A percentile compares a stretch with the other conserved stretches of the same genome.
These are phyloP conservation scores for Seladonia tumulorum DNA, from an alignment of 2,888 invertebrate genomes.

Conservation along the genomic window DNA sequence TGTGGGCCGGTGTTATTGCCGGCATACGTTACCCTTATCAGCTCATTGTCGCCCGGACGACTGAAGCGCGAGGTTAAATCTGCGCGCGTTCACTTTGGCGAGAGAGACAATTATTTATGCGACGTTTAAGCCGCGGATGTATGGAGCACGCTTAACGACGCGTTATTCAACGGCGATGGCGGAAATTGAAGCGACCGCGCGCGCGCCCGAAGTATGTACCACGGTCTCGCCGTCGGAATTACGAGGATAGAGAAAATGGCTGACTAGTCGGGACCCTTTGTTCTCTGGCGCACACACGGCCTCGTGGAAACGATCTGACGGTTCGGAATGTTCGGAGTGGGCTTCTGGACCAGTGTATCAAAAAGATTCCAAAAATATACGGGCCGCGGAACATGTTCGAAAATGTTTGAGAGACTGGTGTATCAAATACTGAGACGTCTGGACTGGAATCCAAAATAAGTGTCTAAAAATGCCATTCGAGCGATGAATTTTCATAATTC, in stretches of 20 bases:
- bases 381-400: neutral
- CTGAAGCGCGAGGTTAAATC: conserved; percentile 53
- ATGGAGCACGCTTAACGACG: conserved; percentile 42
- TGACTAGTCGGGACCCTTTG: neutral
- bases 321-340: neutral
- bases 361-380: neutral
- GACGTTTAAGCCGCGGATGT: conserved; percentile 42
- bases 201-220: neutral
- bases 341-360: neutral
- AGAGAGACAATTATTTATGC: conserved; percentile 44
- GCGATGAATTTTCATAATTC: neutral
- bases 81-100: conserved; percentile 41
- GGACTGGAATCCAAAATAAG: neutral
- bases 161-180: conserved; percentile 45
- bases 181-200: conserved; percentile 24
- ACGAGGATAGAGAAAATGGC: conserved; percentile 14
- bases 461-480: neutral
- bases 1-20: conserved; percentile 13
- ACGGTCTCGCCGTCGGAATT: conserved; percentile 30
- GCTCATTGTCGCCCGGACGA: conserved; percentile 45
- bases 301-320: neutral
- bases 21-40: conserved; percentile 45
- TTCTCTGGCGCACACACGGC: neutral
- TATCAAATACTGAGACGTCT: neutral
- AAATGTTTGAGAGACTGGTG: neutral